phyloP scores from a whole-genome alignment of 2,797 vertebrate genomes.

The Zalophus californianus region DNA sequence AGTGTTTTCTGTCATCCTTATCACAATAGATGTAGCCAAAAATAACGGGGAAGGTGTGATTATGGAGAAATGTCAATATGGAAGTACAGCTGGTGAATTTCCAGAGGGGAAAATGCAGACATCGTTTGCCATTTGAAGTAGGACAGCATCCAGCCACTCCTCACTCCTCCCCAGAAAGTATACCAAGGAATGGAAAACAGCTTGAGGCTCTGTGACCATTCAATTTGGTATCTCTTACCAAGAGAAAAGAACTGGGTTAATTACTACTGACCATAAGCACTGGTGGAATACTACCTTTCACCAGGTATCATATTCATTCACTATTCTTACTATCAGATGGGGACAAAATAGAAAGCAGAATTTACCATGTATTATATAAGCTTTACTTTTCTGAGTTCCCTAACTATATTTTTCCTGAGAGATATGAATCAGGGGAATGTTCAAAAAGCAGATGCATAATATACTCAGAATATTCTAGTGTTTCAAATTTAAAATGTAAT shows the following conservation, averaged over 20 bases:
- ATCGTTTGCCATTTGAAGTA: conserved; percentile 75
- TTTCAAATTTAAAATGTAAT: conserved; percentile 67
- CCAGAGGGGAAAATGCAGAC: conserved; percentile 71
- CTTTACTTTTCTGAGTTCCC: conserved; percentile 18
- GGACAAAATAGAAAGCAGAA: conserved; percentile 31
- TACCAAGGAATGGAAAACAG: conserved; percentile 1
- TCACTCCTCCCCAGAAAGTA: conserved; percentile 62
- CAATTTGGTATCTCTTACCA: conserved; percentile 57
- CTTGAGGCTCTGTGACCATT: conserved; percentile 57
- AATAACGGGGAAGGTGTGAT: conserved; percentile 73
- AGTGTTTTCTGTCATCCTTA: conserved; percentile 69
- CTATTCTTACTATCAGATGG: conserved; percentile 10
- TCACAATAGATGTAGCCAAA: conserved; percentile 81
- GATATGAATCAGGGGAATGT: neutral
- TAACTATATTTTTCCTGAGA: conserved; percentile 34
- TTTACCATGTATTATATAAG: neutral
- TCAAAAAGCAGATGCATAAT: conserved; percentile 43
- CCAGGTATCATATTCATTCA: neutral
- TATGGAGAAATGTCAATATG: conserved; percentile 78
- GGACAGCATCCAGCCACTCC: conserved; percentile 73
- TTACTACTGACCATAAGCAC: neutral
- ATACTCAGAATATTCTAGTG: neutral
- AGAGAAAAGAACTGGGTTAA: conserved; percentile 41
- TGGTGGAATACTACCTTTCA: conserved; percentile 10
- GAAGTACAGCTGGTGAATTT: conserved; percentile 78